These are phyloP conservation scores for Rhinoderma darwinii DNA, from an alignment of 2,113 vertebrate genomes.

Conservation along the genomic window DNA sequence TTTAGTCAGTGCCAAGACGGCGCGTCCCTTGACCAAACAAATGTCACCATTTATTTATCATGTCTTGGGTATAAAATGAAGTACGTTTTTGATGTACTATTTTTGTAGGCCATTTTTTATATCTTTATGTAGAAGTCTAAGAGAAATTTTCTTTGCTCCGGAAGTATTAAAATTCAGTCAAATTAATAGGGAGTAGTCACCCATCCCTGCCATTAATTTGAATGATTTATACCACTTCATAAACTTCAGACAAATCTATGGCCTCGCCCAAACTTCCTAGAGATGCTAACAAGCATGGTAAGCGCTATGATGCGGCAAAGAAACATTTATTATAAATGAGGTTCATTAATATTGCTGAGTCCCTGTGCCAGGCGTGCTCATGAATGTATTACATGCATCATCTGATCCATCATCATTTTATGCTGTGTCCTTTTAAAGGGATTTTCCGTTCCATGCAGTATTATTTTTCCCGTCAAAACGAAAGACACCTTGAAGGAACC, in stretches of 20 bases:
- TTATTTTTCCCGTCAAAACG: too few relatives aligned
- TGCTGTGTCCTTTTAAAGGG: too few relatives aligned
- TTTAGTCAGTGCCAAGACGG: too few relatives aligned
- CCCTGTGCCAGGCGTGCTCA: neutral
- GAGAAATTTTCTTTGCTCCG: neutral
- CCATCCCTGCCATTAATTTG: neutral
- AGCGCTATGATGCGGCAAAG: neutral
- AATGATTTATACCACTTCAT: neutral
- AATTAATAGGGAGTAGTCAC: conserved; percentile 5
- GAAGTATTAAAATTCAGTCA: neutral
- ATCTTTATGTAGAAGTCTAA: neutral
- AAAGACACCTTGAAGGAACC: too few relatives aligned
- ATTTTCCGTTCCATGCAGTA: too few relatives aligned
- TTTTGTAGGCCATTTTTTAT: too few relatives aligned
- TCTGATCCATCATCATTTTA: too few relatives aligned
- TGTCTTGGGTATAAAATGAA: too few relatives aligned
- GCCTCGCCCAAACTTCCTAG: neutral
- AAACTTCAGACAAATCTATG: neutral
- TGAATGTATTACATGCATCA: neutral
- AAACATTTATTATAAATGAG: neutral
- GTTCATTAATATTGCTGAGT: neutral
- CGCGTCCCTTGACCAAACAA: too few relatives aligned
- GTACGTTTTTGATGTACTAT: too few relatives aligned
- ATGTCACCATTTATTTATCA: too few relatives aligned
- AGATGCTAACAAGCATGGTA: neutral